These are phyloP conservation scores for Sipha maydis DNA, from an alignment of 2,888 invertebrate species.

Conservation along the genomic window DNA sequence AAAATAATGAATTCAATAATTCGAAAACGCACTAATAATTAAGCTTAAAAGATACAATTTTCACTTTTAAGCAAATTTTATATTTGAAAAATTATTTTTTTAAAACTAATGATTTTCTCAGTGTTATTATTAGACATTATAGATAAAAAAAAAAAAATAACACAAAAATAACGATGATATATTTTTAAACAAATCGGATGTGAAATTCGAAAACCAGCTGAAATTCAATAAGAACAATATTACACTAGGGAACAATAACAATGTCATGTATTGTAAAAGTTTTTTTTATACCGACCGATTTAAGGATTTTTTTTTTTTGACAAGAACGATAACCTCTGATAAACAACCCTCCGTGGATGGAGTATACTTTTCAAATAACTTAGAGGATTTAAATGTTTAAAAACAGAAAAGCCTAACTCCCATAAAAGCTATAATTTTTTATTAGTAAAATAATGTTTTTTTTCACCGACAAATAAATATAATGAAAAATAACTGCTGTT, in stretches of 20 bases:
- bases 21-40: neutral
- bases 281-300: slow-evolving; percentile 23
- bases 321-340: neutral
- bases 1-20: neutral
- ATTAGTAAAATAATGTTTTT: slow-evolving; percentile 1
- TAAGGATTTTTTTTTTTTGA: slow-evolving; percentile 2
- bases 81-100: neutral
- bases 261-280: neutral
- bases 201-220: slow-evolving; percentile 9
- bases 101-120: neutral
- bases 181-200: slow-evolving; percentile 11
- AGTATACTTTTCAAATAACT: neutral
- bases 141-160: neutral
- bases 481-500: neutral
- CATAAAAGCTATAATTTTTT: neutral
- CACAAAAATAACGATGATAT: neutral
- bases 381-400: neutral
- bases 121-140: neutral
- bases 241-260: slow-evolving; percentile 43
- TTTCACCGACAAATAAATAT: neutral
- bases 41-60: neutral
- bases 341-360: neutral
- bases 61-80: neutral
- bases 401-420: neutral
- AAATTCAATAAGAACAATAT: slow-evolving; percentile 49